Conservation (phyloP, 2,113 vertebrate genomes). For the Platysteira castanea region DNA sequence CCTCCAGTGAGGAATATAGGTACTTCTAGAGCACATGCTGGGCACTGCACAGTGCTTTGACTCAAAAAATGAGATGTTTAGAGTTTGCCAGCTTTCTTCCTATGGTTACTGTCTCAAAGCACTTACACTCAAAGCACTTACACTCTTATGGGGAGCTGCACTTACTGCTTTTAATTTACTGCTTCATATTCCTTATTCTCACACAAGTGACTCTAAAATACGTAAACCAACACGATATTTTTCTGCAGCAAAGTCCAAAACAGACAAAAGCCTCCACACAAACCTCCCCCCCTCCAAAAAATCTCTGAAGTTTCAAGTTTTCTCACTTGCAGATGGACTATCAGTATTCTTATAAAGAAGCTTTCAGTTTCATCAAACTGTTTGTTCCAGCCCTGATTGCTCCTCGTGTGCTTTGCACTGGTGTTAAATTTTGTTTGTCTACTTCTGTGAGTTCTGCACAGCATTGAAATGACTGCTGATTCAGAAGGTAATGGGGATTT, state of each 20-base stretch:
- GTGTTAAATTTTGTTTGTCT: conserved; percentile 22
- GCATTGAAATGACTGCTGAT: conserved; percentile 45
- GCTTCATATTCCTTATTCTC: background rate
- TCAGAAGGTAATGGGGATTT: conserved; percentile 28
- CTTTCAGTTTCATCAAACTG: background rate
- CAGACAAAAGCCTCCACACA: background rate
- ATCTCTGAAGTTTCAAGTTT: background rate
- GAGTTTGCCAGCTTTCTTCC: background rate
- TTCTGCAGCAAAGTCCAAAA: background rate
- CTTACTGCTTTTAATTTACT: background rate
- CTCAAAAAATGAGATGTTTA: background rate
- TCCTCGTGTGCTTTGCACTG: background rate
- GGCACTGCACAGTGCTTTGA: background rate
- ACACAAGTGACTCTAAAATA: background rate
- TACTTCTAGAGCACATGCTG: background rate
- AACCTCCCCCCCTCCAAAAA: background rate
- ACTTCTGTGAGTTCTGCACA: conserved; percentile 4
- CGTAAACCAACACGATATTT: background rate
- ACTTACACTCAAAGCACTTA: background rate
- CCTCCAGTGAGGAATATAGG: background rate
- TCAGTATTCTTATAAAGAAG: background rate
- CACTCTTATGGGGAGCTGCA: background rate
- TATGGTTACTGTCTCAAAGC: background rate
- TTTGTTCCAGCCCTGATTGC: background rate
- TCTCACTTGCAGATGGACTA: background rate